Percentiles rank a stretch among this genome's conserved stretches.
phyloP scores from a whole-genome alignment of 1,140 invertebrate species.

The Aphelenchoides avenae region DNA sequence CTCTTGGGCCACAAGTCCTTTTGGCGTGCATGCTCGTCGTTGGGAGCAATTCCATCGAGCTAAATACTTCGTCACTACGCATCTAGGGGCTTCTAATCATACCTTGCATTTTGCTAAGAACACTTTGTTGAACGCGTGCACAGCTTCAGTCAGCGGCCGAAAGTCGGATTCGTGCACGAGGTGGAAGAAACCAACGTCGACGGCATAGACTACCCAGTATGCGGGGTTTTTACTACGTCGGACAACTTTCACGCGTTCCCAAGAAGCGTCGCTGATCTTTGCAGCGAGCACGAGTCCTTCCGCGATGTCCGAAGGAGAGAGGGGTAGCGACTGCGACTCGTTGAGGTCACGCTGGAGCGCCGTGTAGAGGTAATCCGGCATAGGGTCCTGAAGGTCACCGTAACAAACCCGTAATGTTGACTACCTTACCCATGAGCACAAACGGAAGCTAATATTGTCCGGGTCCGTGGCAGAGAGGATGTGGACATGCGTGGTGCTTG shows the following conservation, averaged over 20 bases:
- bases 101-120: constrained; percentile 22
- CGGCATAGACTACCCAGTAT: constrained; percentile 24
- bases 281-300: constrained; percentile 21
- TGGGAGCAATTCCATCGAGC: constrained; percentile 8
- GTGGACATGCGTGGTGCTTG: constrained; percentile 1
- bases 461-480: constrained; percentile 22
- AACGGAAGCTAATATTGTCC: constrained; percentile 22
- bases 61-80: not conserved
- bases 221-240: not conserved
- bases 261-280: constrained; percentile 13
- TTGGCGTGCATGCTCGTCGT: not conserved
- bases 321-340: not conserved
- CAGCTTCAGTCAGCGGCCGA: constrained; percentile 12
- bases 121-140: constrained; percentile 18
- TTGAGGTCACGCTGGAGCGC: not conserved
- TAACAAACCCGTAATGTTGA: not conserved
- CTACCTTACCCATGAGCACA: constrained; percentile 22
- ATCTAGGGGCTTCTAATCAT: constrained; percentile 4
- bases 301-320: not conserved
- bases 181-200: constrained; percentile 25
- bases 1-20: not conserved
- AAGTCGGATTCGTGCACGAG: constrained; percentile 14
- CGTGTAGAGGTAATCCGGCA: constrained; percentile 16
- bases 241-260: constrained; percentile 20
- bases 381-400: constrained; percentile 18